Percentiles rank a stretch among this genome's conserved stretches.
Evolutionary conservation across 1,140 invertebrate genomes (phyloP).

Genomic region (Trichonephila clavipes): DNA sequence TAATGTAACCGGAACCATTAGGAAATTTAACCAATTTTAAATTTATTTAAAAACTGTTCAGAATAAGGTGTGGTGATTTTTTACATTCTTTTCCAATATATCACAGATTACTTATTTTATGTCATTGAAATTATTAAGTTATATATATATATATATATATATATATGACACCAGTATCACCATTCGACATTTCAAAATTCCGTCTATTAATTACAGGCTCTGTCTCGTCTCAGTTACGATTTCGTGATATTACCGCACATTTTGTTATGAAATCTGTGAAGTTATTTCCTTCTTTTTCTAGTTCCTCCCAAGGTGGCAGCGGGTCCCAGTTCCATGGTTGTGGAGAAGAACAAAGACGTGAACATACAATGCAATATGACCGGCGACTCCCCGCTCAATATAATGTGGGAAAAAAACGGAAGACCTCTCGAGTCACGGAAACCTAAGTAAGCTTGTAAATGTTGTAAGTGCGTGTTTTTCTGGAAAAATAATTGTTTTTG

Average conservation of each 20-base stretch:
- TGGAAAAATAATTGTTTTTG: not conserved
- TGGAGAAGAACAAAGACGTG: constrained; percentile 67
- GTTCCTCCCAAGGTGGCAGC: constrained; percentile 65
- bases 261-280: not conserved
- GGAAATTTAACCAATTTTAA: no score
- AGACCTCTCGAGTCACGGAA: constrained; percentile 47
- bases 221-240: not conserved
- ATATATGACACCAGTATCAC: not conserved
- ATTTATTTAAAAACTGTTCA: no score
- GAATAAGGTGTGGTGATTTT: not conserved
- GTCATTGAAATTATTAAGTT: not conserved
- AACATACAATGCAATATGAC: constrained; percentile 72
- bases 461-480: not conserved
- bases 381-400: constrained; percentile 65
- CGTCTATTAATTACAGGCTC: not conserved
- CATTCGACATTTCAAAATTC: not conserved
- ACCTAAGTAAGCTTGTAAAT: constrained; percentile 39
- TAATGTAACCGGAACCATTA: no score
- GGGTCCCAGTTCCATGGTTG: constrained; percentile 48
- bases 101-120: not conserved
- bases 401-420: constrained; percentile 75
- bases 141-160: no score
- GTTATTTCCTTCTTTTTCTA: constrained; percentile 26
- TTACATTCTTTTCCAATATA: not conserved
- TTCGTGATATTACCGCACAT: not conserved